Base-by-base conservation (phyloP, 2,888 invertebrate genomes). In the Cephus nigrinus region DNA sequence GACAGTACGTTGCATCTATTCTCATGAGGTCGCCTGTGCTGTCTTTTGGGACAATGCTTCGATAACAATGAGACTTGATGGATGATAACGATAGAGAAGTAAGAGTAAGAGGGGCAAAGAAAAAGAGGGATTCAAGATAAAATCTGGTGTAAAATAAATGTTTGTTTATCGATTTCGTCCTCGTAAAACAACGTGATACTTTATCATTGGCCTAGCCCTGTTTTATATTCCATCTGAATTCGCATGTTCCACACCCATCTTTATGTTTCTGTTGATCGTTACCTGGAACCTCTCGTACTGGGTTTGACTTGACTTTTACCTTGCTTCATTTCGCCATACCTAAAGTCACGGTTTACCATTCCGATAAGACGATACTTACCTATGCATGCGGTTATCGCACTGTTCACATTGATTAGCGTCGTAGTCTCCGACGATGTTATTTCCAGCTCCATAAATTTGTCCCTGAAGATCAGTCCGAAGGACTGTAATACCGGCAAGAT, bases 381-480 rank as follows among this genome's bases (percentile, higher is more conserved):
- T 91, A 95, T 94, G 91, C 94, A 94, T 84, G 95, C 93, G 83
- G 94, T 95, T 84, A 95, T 93, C 55, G 96, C 95, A 33, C 94
- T 93, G 92, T 95, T 94, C 86, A 95, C 93, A 91, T 96, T 96
- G 88, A 95, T 94, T 85, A 96, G 94, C 75, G 95, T 94, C 36
- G 95, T 95, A 40, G 94, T 95, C 92, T 96, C 93, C 11, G 95
- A 93, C 83, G 94, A 94, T 86, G 92, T 92, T 88, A 96, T 93
- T 80, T 94, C 94, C 79, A 96, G 92, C 4, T 92, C 90, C 4
- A 91, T 84, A 83, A 96, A 94, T 84, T 93, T 94, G 84, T 95
- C 94, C 31, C 95, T 93, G 88, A 95, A 96, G 78, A 96, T 92
- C 35, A 96, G 92, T 0, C 95, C 96, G 85, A 96, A 96, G 86